Conservation (phyloP, 2,797 vertebrate species). For the Mionectes olivaceus region DNA sequence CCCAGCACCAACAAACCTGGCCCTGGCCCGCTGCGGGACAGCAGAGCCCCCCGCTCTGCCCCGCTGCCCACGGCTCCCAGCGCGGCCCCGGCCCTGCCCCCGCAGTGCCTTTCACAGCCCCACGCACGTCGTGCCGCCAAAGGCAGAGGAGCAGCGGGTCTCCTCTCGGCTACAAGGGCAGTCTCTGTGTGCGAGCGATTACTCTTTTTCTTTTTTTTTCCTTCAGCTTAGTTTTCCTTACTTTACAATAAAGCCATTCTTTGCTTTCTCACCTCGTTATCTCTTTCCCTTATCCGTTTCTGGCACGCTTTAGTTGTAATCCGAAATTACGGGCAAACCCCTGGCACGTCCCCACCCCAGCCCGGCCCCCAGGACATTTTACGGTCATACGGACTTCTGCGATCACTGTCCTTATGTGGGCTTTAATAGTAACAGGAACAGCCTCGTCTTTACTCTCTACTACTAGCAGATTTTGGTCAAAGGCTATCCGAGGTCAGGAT, state of each 20-base stretch:
- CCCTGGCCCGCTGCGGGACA: background rate
- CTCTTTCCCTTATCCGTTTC: background rate
- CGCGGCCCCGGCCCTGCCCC: background rate
- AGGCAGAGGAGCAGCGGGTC: background rate
- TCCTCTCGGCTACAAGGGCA: background rate
- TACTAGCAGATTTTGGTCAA: slow-evolving; percentile 32
- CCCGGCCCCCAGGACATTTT: background rate
- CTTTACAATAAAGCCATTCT: slow-evolving; percentile 19
- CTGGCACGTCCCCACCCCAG: background rate
- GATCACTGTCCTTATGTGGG: background rate
- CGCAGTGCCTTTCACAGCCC: background rate
- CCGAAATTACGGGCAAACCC: background rate
- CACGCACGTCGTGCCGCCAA: background rate
- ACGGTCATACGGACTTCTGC: background rate
- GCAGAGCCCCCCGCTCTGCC: background rate
- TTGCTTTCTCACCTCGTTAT: slow-evolving; percentile 15
- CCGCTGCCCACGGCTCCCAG: background rate
- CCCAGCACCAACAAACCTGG: background rate
- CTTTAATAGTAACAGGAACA: background rate
- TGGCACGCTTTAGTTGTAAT: background rate
- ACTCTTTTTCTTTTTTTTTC: too few relatives aligned
- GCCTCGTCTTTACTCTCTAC: background rate
- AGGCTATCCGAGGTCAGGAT: slow-evolving; percentile 29
- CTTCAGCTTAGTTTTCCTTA: background rate
- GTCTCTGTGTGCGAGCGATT: background rate